Conservation (phyloP, 2,888 invertebrate genomes). For the Sesia bembeciformis region DNA sequence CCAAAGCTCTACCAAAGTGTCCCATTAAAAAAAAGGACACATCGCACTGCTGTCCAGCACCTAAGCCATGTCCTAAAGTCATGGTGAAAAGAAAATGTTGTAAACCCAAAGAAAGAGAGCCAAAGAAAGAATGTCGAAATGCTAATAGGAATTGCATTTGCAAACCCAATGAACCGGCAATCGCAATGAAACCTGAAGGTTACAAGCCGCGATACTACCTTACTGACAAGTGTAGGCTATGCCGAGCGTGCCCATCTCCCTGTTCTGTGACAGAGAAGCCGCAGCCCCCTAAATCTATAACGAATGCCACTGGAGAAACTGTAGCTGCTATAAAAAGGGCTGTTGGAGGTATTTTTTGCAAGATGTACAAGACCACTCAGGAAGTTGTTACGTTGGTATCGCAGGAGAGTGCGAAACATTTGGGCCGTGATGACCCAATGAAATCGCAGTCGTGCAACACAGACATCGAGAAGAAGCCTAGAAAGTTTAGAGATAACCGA, state of each 20-base stretch:
- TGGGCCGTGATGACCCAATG: constrained; percentile 8
- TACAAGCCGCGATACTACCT: constrained; percentile 14
- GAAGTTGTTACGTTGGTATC: constrained; percentile 28
- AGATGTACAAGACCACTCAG: constrained; percentile 28
- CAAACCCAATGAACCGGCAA: constrained; percentile 2
- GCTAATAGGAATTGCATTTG: not conserved
- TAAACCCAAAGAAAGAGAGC: not conserved
- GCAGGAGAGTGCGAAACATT: constrained; percentile 22
- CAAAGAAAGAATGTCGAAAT: constrained; percentile 1
- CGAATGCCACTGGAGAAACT: constrained; percentile 22
- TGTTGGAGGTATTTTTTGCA: constrained; percentile 31
- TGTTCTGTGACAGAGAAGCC: no score
- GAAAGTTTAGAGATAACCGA: constrained; percentile 7
- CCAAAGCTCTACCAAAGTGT: not conserved
- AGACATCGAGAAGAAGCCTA: constrained; percentile 2
- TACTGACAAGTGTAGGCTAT: constrained; percentile 10
- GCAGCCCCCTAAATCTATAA: constrained; percentile 2
- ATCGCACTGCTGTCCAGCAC: not conserved
- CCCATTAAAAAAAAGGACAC: not conserved
- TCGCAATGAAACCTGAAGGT: constrained; percentile 11
- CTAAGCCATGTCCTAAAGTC: not conserved
- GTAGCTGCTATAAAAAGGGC: constrained; percentile 29
- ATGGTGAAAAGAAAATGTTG: not conserved
- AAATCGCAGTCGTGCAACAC: constrained; percentile 11
- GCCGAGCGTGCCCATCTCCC: not conserved